Conservation (phyloP, 2,113 vertebrate species). For the Coracopsis vasa region DNA sequence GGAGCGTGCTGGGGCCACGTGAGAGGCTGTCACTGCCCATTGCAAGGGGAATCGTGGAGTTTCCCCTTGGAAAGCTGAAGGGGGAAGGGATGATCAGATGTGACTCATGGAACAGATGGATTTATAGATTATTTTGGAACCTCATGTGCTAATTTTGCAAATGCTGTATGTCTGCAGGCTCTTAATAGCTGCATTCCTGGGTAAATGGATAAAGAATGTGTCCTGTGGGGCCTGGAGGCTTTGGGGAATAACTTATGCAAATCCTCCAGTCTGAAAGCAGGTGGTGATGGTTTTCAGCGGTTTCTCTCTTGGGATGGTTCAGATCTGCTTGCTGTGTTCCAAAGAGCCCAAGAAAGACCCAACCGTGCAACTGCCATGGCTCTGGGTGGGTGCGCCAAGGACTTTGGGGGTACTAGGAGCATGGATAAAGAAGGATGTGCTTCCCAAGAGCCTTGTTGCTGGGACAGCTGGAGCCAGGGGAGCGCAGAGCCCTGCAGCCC, state of each 20-base stretch:
- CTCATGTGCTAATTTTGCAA: slow-evolving; percentile 34
- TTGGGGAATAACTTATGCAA: background rate
- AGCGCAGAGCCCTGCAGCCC: fast-evolving
- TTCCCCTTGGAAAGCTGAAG: background rate
- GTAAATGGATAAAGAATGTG: background rate
- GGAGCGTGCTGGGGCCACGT: background rate
- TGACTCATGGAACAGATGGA: background rate
- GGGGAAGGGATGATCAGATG: background rate
- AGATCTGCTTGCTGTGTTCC: background rate
- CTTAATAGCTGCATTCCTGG: background rate
- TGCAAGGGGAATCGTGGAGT: background rate
- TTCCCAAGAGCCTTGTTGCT: fast-evolving
- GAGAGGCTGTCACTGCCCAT: background rate
- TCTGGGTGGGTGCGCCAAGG: background rate
- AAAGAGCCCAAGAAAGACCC: background rate
- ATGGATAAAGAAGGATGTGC: fast-evolving
- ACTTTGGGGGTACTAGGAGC: fast-evolving
- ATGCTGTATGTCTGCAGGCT: slow-evolving; percentile 17
- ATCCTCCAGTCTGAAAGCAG: background rate
- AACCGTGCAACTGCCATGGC: fast-evolving
- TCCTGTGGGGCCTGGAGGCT: slow-evolving; percentile 1
- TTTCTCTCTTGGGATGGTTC: background rate
- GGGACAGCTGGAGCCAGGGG: background rate
- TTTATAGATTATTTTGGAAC: slow-evolving; percentile 43
- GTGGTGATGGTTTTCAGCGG: background rate